Conservation (phyloP, 1,140 invertebrate genomes). For the Caerostris extrusa region DNA sequence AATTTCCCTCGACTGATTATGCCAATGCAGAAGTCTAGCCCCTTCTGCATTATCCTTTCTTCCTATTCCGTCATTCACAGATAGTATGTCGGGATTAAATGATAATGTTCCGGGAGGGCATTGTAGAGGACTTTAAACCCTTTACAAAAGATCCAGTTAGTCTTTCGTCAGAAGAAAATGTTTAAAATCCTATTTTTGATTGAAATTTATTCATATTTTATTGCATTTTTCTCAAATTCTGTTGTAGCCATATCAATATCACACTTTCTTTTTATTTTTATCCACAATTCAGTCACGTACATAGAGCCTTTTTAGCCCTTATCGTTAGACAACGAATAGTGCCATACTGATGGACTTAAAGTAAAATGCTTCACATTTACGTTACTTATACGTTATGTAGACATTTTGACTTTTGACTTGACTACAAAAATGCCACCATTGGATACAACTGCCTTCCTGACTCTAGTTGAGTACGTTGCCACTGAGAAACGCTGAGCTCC, state of each 20-base stretch:
- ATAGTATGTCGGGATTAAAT: constrained; percentile 56
- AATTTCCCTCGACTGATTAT: constrained; percentile 58
- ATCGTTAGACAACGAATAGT: no score
- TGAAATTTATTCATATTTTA: not conserved
- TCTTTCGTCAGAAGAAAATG: not conserved
- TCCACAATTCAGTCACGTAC: no score
- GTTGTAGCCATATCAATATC: not conserved
- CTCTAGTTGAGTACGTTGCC: no score
- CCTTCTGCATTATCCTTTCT: constrained; percentile 31
- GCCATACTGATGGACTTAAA: no score
- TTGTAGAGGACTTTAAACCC: constrained; percentile 56
- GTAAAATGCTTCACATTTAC: no score
- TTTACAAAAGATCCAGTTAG: not conserved
- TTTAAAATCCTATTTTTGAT: not conserved
- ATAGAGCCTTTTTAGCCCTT: no score
- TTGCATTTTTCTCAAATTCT: not conserved
- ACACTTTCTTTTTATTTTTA: not conserved
- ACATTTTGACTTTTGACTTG: no score
- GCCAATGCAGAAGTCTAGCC: constrained; percentile 65
- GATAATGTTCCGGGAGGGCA: constrained; percentile 59
- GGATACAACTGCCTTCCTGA: no score
- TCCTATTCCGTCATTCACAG: constrained; percentile 15
- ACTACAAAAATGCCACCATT: no score
- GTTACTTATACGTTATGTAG: no score
- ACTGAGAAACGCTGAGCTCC: no score